Percentiles rank a stretch among this genome's conserved stretches.
These are phyloP conservation scores for Lacanobia wlatinum DNA, from an alignment of 2,888 invertebrate species.

Conservation along the genomic window DNA sequence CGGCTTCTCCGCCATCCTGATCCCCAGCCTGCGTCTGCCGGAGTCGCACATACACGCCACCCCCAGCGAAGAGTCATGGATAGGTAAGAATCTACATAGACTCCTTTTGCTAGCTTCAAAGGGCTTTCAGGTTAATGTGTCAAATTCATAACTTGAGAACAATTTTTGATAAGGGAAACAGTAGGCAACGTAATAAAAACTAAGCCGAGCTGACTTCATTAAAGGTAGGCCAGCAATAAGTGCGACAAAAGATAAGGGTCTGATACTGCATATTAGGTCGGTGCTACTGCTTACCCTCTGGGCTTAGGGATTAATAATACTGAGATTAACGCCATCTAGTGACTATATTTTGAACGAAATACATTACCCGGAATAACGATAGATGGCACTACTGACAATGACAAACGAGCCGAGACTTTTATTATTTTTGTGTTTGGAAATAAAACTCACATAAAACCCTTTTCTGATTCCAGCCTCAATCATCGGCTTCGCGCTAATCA, in stretches of 20 bases:
- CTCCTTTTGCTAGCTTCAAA: neutral
- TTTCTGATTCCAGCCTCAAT: constrained; percentile 90
- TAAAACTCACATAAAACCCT: neutral
- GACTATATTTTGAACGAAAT: neutral
- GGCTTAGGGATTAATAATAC: neutral
- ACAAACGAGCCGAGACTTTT: neutral
- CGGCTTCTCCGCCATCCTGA: constrained; percentile 91
- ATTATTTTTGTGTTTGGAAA: no score
- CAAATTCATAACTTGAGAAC: no score
- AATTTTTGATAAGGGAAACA: no score
- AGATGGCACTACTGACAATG: neutral
- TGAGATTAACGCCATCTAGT: neutral
- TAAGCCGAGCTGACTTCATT: no score
- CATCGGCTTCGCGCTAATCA: constrained; percentile 91
- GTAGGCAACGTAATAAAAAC: no score
- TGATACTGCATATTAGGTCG: neutral
- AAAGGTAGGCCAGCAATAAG: no score
- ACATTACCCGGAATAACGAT: neutral
- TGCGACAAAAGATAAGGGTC: no score
- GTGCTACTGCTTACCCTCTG: neutral
- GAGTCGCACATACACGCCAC: constrained; percentile 85
- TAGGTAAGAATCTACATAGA: constrained; percentile 80
- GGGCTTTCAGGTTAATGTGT: no score
- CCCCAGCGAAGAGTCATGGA: constrained; percentile 90
- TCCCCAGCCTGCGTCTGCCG: constrained; percentile 89